Evolutionary conservation across 1,140 invertebrate genomes (phyloP).

Genomic region (Protaetia brevitarsis): DNA sequence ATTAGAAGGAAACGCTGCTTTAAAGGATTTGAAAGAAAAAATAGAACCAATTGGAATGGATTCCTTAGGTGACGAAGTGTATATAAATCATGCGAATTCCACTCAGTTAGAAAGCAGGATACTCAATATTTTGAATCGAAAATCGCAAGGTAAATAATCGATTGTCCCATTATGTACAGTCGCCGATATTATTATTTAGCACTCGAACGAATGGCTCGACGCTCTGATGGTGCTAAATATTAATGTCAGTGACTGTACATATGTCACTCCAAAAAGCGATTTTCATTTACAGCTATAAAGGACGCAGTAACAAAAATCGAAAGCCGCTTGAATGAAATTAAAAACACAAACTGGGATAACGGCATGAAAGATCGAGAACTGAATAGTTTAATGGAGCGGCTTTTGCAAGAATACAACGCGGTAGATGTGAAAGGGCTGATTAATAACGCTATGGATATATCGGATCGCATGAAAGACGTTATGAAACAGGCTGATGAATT

Average conservation of each 20-base stretch:
- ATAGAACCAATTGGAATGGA: slow-evolving; percentile 49
- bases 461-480: slow-evolving; percentile 53
- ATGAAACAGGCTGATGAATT: slow-evolving; percentile 54
- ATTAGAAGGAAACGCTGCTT: slow-evolving; percentile 60
- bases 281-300: slow-evolving; percentile 32
- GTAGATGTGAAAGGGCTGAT: slow-evolving; percentile 47
- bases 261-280: too few species aligned
- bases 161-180: too few species aligned
- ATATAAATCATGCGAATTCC: slow-evolving; percentile 37
- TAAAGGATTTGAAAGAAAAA: slow-evolving; percentile 57
- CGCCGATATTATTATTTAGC: too few species aligned
- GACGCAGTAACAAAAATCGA: slow-evolving; percentile 33
- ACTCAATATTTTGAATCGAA: neutral
- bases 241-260: too few species aligned
- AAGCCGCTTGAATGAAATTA: slow-evolving; percentile 12
- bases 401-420: slow-evolving; percentile 30
- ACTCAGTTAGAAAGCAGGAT: slow-evolving; percentile 38
- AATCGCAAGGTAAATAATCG: neutral
- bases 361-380: slow-evolving; percentile 38
- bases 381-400: slow-evolving; percentile 23
- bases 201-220: too few species aligned
- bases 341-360: slow-evolving; percentile 28
- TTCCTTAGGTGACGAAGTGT: slow-evolving; percentile 51
- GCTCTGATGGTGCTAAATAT: too few species aligned
- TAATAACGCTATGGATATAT: slow-evolving; percentile 48